These are phyloP conservation scores for Bedellia somnulentella DNA, from an alignment of 2,888 invertebrate genomes.

Conservation along the genomic window DNA sequence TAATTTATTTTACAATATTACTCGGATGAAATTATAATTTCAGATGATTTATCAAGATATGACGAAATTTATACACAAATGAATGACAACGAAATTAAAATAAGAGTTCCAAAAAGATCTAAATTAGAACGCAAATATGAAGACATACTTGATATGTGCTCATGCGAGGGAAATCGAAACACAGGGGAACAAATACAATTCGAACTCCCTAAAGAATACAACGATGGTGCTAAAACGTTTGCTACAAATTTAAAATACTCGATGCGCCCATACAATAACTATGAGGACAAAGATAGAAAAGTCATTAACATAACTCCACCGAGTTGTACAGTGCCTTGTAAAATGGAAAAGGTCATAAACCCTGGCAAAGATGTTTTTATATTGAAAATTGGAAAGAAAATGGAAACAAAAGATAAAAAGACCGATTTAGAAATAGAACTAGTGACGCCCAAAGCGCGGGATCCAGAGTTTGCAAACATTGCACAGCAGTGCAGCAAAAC, in stretches of 20 bases:
- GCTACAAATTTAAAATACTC: conserved; percentile 39
- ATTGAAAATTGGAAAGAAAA: conserved; percentile 47
- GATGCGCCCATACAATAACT: conserved; percentile 22
- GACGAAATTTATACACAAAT: conserved; percentile 50
- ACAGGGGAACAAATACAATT: conserved; percentile 48
- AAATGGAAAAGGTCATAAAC: conserved; percentile 35
- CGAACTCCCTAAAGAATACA: conserved; percentile 30
- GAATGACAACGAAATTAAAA: conserved; percentile 45
- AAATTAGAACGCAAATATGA: conserved; percentile 40
- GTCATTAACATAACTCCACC: conserved; percentile 41
- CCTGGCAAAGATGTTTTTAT: conserved; percentile 46
- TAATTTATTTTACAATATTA: no score
- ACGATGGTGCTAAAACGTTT: conserved; percentile 20
- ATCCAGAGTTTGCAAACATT: conserved; percentile 16
- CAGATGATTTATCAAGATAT: conserved; percentile 28
- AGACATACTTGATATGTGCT: conserved; percentile 39
- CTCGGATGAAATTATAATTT: conserved; percentile 12
- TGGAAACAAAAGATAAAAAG: conserved; percentile 45
- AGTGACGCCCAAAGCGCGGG: conserved; percentile 36
- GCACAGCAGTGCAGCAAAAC: conserved; percentile 26
- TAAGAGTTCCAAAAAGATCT: conserved; percentile 42
- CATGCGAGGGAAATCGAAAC: conserved; percentile 37
- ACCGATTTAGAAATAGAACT: conserved; percentile 51
- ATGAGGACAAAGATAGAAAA: conserved; percentile 21
- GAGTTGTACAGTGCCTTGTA: conserved; percentile 37